Percentiles rank a stretch among this genome's conserved stretches.
Evolutionary conservation across 2,113 vertebrate species (phyloP).

Genomic region (Illadopsis cleaveri): DNA sequence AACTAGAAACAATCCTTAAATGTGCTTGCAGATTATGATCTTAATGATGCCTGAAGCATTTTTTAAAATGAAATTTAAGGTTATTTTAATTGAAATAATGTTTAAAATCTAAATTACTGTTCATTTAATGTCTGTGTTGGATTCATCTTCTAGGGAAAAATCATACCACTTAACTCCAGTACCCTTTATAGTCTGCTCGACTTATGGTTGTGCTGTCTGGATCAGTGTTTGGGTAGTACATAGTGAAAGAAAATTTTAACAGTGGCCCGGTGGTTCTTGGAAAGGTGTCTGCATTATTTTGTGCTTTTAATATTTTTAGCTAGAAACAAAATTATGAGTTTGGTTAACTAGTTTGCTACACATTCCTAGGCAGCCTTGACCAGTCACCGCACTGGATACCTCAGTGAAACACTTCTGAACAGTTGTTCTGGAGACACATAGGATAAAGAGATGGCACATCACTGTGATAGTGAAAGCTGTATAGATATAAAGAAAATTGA

Average conservation of each 20-base stretch:
- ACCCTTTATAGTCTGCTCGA: background rate
- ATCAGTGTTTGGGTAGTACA: background rate
- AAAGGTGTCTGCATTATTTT: background rate
- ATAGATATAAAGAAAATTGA: background rate
- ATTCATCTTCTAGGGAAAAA: conserved; percentile 4
- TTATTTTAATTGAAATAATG: conserved; percentile 35
- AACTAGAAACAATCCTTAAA: background rate
- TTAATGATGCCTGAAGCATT: conserved; percentile 16
- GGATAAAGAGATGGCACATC: background rate
- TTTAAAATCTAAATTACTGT: background rate
- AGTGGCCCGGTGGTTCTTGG: background rate
- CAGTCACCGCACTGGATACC: background rate
- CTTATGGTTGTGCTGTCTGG: background rate
- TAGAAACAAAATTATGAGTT: background rate
- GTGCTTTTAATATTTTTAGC: background rate
- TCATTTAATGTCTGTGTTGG: background rate
- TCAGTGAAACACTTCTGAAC: background rate
- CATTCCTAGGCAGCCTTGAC: background rate
- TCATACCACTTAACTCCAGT: background rate
- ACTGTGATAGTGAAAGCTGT: background rate
- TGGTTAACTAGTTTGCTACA: background rate
- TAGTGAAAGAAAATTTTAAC: background rate
- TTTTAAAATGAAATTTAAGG: background rate
- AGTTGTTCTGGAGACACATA: background rate
- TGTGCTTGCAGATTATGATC: background rate